These are phyloP conservation scores for Lepus oiostolus DNA, from an alignment of 2,797 vertebrate genomes.

Conservation along the genomic window DNA sequence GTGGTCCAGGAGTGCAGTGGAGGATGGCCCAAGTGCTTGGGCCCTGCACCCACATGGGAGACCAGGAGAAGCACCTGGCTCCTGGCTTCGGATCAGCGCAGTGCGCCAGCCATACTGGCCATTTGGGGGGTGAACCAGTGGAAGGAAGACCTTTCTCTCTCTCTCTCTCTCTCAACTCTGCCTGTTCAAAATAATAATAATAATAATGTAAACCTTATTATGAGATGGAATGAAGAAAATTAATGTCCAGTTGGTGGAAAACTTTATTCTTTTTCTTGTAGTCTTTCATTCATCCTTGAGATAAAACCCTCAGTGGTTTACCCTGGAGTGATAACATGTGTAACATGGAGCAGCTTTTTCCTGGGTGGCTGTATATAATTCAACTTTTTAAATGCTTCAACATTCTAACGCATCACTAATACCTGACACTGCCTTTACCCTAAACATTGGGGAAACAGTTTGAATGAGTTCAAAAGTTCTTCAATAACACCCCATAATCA, in stretches of 20 bases:
- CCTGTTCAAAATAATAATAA: too few relatives aligned
- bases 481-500: conserved; percentile 39
- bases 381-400: not conserved
- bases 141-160: too few relatives aligned
- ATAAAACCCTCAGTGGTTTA: not conserved
- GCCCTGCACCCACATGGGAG: too few relatives aligned
- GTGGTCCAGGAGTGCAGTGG: too few relatives aligned
- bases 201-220: not conserved
- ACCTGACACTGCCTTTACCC: not conserved
- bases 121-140: too few relatives aligned
- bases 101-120: too few relatives aligned
- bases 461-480: conserved; percentile 57
- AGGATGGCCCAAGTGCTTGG: too few relatives aligned
- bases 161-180: too few relatives aligned
- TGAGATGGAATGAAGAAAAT: not conserved
- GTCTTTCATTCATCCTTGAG: not conserved
- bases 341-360: not conserved
- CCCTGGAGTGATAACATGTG: not conserved
- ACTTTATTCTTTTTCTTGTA: not conserved
- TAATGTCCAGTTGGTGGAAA: not conserved
- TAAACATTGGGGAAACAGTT: conserved; percentile 43
- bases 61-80: too few relatives aligned
- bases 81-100: too few relatives aligned
- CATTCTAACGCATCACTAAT: not conserved
- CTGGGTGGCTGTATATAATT: not conserved